Evolutionary conservation across 2,797 vertebrate genomes (phyloP).

Genomic region (Gambusia yucatana): DNA sequence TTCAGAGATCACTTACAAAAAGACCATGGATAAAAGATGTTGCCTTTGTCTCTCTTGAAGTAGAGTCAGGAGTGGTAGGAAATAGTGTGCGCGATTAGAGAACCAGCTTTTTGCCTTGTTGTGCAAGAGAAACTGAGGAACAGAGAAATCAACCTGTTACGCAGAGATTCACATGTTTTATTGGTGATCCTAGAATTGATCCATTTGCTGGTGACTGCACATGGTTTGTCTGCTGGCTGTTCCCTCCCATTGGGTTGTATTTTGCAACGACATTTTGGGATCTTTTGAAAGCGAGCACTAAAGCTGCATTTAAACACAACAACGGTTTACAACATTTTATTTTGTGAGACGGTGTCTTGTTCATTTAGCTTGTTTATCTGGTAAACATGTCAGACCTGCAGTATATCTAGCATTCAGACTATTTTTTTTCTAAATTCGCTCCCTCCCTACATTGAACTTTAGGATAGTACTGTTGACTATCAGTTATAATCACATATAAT

Average conservation of each 20-base stretch:
- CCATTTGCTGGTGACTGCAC: slow-evolving; percentile 23
- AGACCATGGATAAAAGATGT: background rate
- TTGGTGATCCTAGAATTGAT: background rate
- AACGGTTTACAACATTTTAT: background rate
- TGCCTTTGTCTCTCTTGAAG: no score
- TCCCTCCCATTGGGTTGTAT: background rate
- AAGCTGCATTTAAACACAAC: background rate
- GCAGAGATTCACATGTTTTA: slow-evolving; percentile 14
- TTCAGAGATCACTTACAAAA: background rate
- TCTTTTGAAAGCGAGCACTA: slow-evolving; percentile 6
- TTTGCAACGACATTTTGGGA: slow-evolving; percentile 2
- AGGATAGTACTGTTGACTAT: background rate
- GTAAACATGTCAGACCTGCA: background rate
- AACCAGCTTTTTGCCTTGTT: background rate
- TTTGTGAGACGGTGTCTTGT: background rate
- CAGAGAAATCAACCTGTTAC: background rate
- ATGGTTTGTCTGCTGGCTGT: slow-evolving; percentile 16
- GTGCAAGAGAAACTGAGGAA: no score
- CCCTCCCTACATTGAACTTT: background rate
- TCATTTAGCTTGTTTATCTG: background rate
- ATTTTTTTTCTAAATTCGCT: background rate
- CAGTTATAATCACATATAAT: slow-evolving; percentile 25
- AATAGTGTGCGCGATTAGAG: background rate
- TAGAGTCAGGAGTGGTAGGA: background rate
- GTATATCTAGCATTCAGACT: background rate